These are phyloP conservation scores for Siphamia tubifer DNA, from an alignment of 2,113 vertebrate species.

Conservation along the genomic window DNA sequence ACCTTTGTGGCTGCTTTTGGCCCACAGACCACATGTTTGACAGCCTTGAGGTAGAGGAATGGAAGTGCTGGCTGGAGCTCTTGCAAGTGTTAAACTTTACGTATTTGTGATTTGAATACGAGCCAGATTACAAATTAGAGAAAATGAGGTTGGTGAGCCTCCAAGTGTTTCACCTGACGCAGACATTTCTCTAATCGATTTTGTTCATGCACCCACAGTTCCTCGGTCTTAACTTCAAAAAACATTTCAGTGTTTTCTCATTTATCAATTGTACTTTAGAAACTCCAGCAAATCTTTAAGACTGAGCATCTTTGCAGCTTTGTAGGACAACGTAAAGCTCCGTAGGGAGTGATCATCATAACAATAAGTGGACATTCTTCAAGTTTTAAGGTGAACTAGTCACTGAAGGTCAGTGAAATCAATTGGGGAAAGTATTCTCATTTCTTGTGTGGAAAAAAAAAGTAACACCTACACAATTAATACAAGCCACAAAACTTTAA, in stretches of 20 bases:
- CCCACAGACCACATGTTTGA: no score
- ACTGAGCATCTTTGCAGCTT: neutral
- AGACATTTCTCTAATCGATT: constrained; percentile 57
- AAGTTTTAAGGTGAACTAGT: no score
- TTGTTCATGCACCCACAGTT: neutral
- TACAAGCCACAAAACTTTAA: no score
- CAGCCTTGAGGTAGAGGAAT: neutral
- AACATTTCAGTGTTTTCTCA: constrained; percentile 17
- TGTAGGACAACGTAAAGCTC: neutral
- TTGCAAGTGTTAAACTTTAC: neutral
- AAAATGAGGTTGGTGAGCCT: constrained; percentile 47
- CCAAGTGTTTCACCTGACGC: constrained; percentile 52
- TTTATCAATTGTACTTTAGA: constrained; percentile 26
- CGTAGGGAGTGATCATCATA: neutral
- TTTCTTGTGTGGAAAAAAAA: no score
- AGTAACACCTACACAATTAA: no score
- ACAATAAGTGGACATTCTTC: no score
- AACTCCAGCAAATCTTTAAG: constrained; percentile 16
- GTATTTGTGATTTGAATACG: constrained; percentile 22
- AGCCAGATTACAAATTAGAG: constrained; percentile 54
- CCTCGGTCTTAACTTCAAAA: constrained; percentile 27
- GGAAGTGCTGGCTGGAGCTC: neutral
- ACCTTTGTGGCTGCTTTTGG: no score
- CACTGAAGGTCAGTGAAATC: no score
- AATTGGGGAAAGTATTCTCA: no score